These are phyloP conservation scores for Dascyllus trimaculatus DNA, from an alignment of 2,113 vertebrate species.

Conservation along the genomic window DNA sequence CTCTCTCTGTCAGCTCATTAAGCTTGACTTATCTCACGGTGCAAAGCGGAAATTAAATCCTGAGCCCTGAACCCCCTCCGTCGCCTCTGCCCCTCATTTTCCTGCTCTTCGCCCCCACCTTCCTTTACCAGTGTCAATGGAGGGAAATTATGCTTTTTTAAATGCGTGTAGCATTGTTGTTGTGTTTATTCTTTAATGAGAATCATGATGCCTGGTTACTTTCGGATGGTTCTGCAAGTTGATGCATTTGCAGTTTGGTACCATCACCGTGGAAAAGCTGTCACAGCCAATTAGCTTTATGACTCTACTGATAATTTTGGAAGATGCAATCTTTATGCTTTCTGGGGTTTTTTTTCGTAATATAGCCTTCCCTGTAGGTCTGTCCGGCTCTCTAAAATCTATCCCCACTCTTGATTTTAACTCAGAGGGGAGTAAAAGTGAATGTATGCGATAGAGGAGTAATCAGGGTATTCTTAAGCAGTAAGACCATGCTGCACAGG, in stretches of 20 bases:
- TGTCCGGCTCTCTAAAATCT: conserved; percentile 12
- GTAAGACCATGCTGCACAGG: conserved; percentile 65
- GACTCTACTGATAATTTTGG: conserved; percentile 3
- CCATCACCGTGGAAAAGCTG: background rate
- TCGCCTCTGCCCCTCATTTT: conserved; percentile 46
- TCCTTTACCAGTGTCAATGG: conserved; percentile 34
- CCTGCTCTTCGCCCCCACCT: conserved; percentile 32
- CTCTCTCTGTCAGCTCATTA: conserved; percentile 82
- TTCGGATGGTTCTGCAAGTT: conserved; percentile 10
- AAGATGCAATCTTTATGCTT: background rate
- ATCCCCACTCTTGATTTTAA: conserved; percentile 17
- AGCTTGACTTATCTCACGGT: conserved; percentile 78
- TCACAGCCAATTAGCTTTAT: background rate
- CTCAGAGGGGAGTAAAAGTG: conserved; percentile 58
- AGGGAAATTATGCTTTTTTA: conserved; percentile 22
- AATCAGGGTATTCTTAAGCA: conserved; percentile 75
- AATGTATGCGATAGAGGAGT: conserved; percentile 60
- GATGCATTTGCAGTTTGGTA: background rate
- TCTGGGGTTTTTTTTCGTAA: background rate
- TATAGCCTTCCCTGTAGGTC: background rate
- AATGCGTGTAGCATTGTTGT: background rate
- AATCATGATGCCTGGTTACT: conserved; percentile 19
- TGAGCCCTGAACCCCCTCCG: conserved; percentile 49
- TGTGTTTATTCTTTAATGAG: conserved; percentile 38
- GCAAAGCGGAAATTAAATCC: conserved; percentile 82